These are phyloP conservation scores for Macrosteles quadrilineatus DNA, from an alignment of 1,140 invertebrate species.

Conservation along the genomic window DNA sequence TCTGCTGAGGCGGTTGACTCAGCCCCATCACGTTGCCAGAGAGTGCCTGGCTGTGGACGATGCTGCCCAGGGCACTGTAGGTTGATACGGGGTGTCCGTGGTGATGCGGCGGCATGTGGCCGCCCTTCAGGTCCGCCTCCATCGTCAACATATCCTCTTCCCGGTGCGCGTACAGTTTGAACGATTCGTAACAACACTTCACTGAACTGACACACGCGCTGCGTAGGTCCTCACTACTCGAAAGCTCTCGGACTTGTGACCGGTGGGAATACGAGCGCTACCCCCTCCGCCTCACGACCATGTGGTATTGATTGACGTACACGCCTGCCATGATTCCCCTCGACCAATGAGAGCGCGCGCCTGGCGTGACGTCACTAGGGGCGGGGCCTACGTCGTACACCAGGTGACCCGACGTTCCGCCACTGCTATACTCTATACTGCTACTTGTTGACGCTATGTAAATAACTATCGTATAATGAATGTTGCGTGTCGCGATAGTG, in stretches of 20 bases:
- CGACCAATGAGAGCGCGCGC: constrained; percentile 35
- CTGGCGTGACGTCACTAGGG: constrained; percentile 35
- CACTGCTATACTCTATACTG: constrained; percentile 8
- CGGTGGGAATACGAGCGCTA: neutral
- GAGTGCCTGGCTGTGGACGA: constrained; percentile 40
- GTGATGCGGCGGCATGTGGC: constrained; percentile 60
- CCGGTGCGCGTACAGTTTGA: constrained; percentile 69
- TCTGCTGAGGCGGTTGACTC: constrained; percentile 46
- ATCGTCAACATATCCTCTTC: constrained; percentile 82
- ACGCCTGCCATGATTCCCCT: constrained; percentile 40
- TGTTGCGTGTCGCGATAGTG: neutral
- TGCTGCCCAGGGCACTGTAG: constrained; percentile 65
- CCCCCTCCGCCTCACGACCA: constrained; percentile 24
- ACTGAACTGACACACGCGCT: constrained; percentile 14
- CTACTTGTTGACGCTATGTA: constrained; percentile 40
- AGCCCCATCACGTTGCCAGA: constrained; percentile 53
- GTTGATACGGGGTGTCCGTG: constrained; percentile 49
- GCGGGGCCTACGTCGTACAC: constrained; percentile 11
- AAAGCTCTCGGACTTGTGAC: constrained; percentile 28
- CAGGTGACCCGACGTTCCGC: constrained; percentile 19
- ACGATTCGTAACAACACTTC: constrained; percentile 6
- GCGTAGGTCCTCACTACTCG: constrained; percentile 4
- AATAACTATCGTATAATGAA: constrained; percentile 34
- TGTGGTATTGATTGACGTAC: constrained; percentile 41
- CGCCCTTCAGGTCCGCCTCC: constrained; percentile 85